phyloP scores from a whole-genome alignment of 2,888 invertebrate species.

The Eilema griseolum region DNA sequence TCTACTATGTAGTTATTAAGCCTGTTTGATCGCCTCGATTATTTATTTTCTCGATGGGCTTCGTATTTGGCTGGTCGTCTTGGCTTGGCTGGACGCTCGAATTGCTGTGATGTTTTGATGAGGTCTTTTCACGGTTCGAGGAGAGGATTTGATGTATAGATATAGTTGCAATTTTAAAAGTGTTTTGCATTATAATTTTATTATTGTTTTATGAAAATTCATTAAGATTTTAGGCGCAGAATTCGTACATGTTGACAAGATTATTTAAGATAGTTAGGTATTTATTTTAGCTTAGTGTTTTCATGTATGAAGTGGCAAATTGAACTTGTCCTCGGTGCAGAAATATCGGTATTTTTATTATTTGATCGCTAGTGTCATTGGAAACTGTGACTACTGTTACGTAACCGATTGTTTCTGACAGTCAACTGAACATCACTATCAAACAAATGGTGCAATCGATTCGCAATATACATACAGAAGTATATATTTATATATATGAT shows the following conservation, averaged over 20 bases:
- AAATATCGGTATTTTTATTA: slow-evolving; percentile 67
- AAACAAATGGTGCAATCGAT: slow-evolving; percentile 73
- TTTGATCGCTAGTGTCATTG: slow-evolving; percentile 73
- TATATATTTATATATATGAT: slow-evolving; percentile 57
- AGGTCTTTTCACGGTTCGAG: slow-evolving; percentile 83
- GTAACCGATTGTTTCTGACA: slow-evolving; percentile 62
- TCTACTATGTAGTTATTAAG: slow-evolving; percentile 64
- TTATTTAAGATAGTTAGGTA: slow-evolving; percentile 87
- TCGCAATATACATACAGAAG: slow-evolving; percentile 58
- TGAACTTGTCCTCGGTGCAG: slow-evolving; percentile 69
- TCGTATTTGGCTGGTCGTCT: slow-evolving; percentile 61
- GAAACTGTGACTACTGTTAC: slow-evolving; percentile 56
- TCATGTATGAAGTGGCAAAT: slow-evolving; percentile 74
- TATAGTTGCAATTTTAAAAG: slow-evolving; percentile 86
- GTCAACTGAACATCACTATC: slow-evolving; percentile 61
- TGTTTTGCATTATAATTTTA: slow-evolving; percentile 87
- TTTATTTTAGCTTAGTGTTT: slow-evolving; percentile 86
- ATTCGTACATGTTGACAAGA: slow-evolving; percentile 85
- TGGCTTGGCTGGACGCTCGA: slow-evolving; percentile 70
- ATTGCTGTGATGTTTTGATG: slow-evolving; percentile 84
- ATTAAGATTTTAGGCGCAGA: slow-evolving; percentile 84
- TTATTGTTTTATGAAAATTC: slow-evolving; percentile 85
- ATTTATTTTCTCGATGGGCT: slow-evolving; percentile 67
- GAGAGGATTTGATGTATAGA: slow-evolving; percentile 85
- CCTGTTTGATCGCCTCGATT: slow-evolving; percentile 68